phyloP scores from a whole-genome alignment of 2,797 vertebrate species.

The Clarias fuscus region DNA sequence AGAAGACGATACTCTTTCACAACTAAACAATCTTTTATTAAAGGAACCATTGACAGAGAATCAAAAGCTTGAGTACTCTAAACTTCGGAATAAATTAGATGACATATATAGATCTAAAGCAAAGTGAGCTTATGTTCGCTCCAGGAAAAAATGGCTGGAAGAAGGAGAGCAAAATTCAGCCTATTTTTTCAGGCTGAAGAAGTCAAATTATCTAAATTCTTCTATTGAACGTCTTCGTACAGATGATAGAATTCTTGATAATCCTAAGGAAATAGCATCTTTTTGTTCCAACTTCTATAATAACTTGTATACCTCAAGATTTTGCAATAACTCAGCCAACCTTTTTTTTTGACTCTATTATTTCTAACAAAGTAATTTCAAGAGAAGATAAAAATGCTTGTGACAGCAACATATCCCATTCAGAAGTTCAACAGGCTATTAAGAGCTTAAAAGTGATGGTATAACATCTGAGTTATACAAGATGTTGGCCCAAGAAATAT shows the following conservation, averaged over 20 bases:
- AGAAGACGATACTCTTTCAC: not conserved
- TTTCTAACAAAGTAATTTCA: not conserved
- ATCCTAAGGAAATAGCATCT: not conserved
- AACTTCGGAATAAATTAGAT: slow-evolving; percentile 31
- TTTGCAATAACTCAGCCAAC: not conserved
- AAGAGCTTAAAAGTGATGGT: not conserved
- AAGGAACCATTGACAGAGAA: not conserved
- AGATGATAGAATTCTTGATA: not conserved
- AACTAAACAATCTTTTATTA: not conserved
- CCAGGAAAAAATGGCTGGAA: slow-evolving; percentile 10
- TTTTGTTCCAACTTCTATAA: slow-evolving; percentile 16
- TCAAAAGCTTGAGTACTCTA: slow-evolving; percentile 21
- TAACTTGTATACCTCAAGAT: slow-evolving; percentile 2
- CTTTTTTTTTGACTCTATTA: slow-evolving; percentile 9
- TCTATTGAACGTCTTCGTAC: not conserved
- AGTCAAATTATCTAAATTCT: not conserved
- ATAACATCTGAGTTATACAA: no score
- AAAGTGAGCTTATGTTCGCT: slow-evolving; percentile 16
- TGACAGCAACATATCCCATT: not conserved
- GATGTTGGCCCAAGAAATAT: no score
- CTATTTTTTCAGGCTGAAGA: slow-evolving; percentile 35
- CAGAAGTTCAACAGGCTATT: not conserved
- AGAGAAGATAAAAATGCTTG: not conserved
- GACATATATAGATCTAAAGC: slow-evolving; percentile 6
- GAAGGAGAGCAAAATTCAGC: slow-evolving; percentile 29